phyloP scores from a whole-genome alignment of 2,113 vertebrate species.

The Syngnathoides biaculeatus region DNA sequence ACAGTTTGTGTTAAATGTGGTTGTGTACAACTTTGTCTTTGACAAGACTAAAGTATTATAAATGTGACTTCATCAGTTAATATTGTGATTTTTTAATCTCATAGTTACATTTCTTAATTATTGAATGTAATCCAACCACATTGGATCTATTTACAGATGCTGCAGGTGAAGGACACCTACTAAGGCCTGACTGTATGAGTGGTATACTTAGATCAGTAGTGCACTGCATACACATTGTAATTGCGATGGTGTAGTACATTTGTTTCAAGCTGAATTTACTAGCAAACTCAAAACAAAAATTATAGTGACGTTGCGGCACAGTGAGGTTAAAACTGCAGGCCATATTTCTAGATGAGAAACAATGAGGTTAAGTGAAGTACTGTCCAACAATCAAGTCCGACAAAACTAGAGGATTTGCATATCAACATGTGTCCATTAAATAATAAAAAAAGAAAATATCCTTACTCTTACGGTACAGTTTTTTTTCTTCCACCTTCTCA shows the following conservation, averaged over 20 bases:
- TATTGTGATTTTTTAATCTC: neutral
- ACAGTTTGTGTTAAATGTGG: neutral
- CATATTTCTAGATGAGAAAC: constrained; percentile 10
- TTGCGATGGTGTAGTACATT: neutral
- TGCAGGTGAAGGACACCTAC: neutral
- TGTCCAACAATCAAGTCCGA: constrained; percentile 17
- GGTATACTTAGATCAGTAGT: neutral
- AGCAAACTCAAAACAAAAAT: constrained; percentile 3
- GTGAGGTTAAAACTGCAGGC: constrained; percentile 15
- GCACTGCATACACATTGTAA: neutral
- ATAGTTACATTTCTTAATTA: neutral
- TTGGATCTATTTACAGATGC: neutral
- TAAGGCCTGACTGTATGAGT: no score
- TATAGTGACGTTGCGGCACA: constrained; percentile 22
- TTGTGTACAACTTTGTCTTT: neutral
- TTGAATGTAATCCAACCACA: neutral
- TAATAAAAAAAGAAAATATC: constrained; percentile 25
- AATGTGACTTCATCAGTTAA: neutral
- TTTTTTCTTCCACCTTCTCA: constrained; percentile 67
- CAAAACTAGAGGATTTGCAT: constrained; percentile 49
- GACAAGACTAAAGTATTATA: neutral
- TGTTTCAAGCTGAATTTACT: constrained; percentile 7
- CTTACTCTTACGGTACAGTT: constrained; percentile 32
- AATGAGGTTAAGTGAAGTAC: constrained; percentile 1
- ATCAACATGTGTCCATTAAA: constrained; percentile 31